phyloP scores from a whole-genome alignment of 2,888 invertebrate genomes.

The Atethmia centrago region DNA sequence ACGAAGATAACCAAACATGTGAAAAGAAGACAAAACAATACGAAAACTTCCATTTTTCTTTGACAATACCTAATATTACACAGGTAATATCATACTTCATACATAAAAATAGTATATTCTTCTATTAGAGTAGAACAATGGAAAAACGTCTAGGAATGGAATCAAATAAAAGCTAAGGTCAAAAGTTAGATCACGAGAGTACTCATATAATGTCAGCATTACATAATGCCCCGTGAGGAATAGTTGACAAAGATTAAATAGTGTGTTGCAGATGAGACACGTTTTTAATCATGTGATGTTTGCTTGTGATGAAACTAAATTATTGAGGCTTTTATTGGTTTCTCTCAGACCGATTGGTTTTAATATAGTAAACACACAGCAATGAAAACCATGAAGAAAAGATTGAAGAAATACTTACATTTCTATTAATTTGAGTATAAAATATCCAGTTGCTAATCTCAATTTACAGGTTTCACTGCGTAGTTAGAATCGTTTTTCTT shows the following conservation, averaged over 20 bases:
- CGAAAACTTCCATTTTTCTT: too few species aligned
- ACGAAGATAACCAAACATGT: too few species aligned
- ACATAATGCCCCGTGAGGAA: conserved; percentile 9
- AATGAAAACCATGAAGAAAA: not conserved
- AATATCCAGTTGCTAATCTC: not conserved
- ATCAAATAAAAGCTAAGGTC: conserved; percentile 24
- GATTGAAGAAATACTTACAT: not conserved
- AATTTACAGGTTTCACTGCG: not conserved
- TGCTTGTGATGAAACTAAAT: not conserved
- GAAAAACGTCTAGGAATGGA: conserved; percentile 15
- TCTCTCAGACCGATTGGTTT: not conserved
- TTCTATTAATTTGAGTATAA: not conserved
- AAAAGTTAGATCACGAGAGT: conserved; percentile 28
- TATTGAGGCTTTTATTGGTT: not conserved
- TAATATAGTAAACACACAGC: not conserved
- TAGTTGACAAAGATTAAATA: conserved; percentile 27
- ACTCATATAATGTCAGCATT: conserved; percentile 26
- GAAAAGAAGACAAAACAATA: too few species aligned
- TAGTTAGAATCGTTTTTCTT: not conserved
- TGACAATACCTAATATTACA: too few species aligned
- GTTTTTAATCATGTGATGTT: not conserved
- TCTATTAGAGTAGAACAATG: too few species aligned
- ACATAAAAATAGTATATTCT: too few species aligned
- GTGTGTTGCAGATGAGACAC: not conserved
- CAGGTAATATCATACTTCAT: too few species aligned